A percentile compares a stretch with the other conserved stretches of the same genome.
Evolutionary conservation across 1,140 invertebrate species (phyloP).

Genomic region (Platyscapa corneri): DNA sequence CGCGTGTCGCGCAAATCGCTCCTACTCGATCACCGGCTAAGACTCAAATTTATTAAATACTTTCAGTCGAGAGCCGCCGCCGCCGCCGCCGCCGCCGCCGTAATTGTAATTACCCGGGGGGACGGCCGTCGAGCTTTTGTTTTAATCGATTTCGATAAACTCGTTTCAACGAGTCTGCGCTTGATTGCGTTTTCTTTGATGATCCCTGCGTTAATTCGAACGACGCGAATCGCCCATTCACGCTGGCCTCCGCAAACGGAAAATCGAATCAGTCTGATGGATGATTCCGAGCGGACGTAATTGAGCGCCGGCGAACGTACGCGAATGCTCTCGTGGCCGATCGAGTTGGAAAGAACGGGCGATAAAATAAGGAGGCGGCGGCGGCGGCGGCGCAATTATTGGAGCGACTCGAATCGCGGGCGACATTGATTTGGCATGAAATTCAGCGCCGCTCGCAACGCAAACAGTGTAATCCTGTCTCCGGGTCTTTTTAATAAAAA

Average conservation of each 20-base stretch:
- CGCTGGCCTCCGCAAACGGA: neutral
- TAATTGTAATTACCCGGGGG: no score
- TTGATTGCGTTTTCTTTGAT: neutral
- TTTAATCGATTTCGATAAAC: neutral
- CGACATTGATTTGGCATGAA: conserved; percentile 35
- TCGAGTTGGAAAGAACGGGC: no score
- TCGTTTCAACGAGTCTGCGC: neutral
- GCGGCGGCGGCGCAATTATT: no score
- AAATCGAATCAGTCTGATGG: neutral
- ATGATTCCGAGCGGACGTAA: no score
- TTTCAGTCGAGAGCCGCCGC: neutral
- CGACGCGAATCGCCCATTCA: neutral
- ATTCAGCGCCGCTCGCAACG: neutral
- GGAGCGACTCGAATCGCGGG: neutral
- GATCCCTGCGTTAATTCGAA: neutral
- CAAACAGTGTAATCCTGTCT: conserved; percentile 4
- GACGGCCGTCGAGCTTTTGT: neutral
- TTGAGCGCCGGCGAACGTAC: no score
- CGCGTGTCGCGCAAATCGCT: neutral
- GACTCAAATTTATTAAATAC: neutral
- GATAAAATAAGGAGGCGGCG: no score
- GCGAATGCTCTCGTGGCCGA: no score
- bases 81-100: no score
- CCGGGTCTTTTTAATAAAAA: conserved; percentile 44
- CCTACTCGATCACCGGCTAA: neutral